Evolutionary conservation across 2,113 vertebrate genomes (phyloP).

Genomic region (Myanophis thanlyinensis): DNA sequence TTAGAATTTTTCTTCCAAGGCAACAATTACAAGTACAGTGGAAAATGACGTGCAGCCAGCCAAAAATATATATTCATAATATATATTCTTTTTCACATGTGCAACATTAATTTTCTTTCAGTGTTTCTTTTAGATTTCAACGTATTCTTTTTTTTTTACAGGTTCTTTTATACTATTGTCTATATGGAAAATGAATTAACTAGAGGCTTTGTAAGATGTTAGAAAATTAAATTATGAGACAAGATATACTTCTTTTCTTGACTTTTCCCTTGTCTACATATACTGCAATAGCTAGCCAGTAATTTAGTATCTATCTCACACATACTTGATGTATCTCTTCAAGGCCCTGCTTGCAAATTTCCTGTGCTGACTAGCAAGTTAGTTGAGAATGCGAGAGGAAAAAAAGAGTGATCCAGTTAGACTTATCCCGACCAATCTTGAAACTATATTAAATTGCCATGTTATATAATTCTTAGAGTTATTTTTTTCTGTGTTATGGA

Average conservation of each 20-base stretch:
- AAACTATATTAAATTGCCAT: neutral
- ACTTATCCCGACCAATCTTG: neutral
- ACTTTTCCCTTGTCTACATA: conserved; percentile 23
- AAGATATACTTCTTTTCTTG: neutral
- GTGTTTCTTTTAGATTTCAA: neutral
- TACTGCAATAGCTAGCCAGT: conserved; percentile 38
- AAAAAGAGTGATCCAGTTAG: neutral
- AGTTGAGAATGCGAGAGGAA: neutral
- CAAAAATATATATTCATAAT: conserved; percentile 46
- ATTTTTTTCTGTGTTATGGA: neutral
- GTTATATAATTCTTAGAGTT: neutral
- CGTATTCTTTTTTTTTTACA: conserved; percentile 44
- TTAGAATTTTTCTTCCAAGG: conserved; percentile 42
- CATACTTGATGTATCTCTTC: neutral
- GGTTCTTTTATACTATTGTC: conserved; percentile 25
- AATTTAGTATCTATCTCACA: neutral
- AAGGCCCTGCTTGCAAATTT: neutral
- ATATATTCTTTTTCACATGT: conserved; percentile 48
- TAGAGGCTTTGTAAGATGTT: conserved; percentile 21
- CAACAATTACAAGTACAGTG: conserved; percentile 40
- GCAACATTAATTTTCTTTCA: conserved; percentile 46
- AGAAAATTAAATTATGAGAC: conserved; percentile 21
- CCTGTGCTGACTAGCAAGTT: neutral
- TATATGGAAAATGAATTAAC: conserved; percentile 23
- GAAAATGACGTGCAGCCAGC: conserved; percentile 35